phyloP scores from a whole-genome alignment of 2,113 vertebrate genomes.

The Canis aureus region DNA sequence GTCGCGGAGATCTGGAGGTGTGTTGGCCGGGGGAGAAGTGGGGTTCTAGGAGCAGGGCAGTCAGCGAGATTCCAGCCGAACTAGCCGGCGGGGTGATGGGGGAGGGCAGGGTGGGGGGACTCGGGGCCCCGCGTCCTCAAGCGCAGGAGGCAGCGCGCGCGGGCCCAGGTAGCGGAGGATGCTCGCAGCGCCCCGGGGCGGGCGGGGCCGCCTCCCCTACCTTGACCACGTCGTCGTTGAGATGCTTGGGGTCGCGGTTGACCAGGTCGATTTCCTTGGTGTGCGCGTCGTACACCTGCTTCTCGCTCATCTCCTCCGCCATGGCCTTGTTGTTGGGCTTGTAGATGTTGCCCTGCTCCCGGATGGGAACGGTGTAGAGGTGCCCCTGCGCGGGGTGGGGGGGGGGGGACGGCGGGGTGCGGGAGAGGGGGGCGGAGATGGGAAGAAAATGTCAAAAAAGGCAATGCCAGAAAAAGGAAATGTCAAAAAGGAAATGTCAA shows the following conservation, averaged over 20 bases:
- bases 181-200: too few relatives aligned
- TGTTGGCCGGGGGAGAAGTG: neutral
- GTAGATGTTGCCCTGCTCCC: conserved; percentile 99
- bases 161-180: neutral
- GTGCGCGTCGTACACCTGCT: conserved; percentile 93
- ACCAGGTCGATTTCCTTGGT: conserved; percentile 99
- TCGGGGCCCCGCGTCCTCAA: neutral
- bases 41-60: neutral
- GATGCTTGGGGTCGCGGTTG: conserved; percentile 96
- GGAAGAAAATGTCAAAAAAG: conserved; percentile 42
- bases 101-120: neutral
- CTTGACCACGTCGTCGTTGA: conserved; percentile 98
- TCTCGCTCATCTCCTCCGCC: conserved; percentile 95
- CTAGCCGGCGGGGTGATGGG: neutral
- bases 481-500: conserved; percentile 36
- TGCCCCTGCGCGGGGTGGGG: conserved; percentile 90
- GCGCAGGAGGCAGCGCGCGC: neutral
- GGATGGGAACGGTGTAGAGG: conserved; percentile 93
- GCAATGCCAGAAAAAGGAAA: neutral
- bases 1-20: neutral
- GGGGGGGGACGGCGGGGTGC: neutral
- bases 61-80: conserved; percentile 39
- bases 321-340: conserved; percentile 99
- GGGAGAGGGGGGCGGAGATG: neutral
- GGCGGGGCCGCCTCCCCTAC: conserved; percentile 83